Evolutionary conservation across 2,113 vertebrate genomes (phyloP).

Genomic region (Aix galericulata): DNA sequence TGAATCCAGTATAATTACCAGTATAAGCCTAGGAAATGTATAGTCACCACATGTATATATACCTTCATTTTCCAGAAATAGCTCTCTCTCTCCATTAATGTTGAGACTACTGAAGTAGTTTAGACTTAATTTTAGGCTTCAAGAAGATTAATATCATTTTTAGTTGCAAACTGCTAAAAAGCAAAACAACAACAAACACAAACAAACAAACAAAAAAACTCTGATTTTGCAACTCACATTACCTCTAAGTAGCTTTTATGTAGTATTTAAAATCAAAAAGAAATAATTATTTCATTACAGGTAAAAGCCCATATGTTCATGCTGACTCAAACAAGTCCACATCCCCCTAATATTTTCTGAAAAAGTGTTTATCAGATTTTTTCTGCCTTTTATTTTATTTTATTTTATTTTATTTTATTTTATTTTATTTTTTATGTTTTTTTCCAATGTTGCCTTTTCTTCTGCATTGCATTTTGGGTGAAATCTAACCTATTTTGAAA

Average conservation of each 20-base stretch:
- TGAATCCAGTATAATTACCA: background rate
- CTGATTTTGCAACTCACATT: background rate
- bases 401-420: too few relatives aligned
- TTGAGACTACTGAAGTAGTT: background rate
- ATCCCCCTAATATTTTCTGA: background rate
- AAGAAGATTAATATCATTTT: background rate
- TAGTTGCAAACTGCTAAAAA: background rate
- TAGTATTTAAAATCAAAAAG: background rate
- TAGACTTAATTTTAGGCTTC: background rate
- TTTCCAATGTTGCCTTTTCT: background rate
- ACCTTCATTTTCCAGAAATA: background rate
- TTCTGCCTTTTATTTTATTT: background rate
- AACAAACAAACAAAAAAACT: background rate
- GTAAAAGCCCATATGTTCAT: background rate
- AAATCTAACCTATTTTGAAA: too few relatives aligned
- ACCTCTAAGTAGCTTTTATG: background rate
- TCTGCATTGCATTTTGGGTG: background rate
- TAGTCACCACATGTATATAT: background rate
- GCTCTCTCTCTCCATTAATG: accelerated
- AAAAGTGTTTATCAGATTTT: background rate
- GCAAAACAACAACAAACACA: background rate
- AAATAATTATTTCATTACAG: background rate
- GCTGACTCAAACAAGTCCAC: background rate
- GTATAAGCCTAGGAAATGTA: background rate
- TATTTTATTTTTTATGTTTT: too few relatives aligned